A percentile compares a stretch with the other conserved stretches of the same genome.
phyloP scores from a whole-genome alignment of 2,888 invertebrate genomes.

The Dryococelus australis region DNA sequence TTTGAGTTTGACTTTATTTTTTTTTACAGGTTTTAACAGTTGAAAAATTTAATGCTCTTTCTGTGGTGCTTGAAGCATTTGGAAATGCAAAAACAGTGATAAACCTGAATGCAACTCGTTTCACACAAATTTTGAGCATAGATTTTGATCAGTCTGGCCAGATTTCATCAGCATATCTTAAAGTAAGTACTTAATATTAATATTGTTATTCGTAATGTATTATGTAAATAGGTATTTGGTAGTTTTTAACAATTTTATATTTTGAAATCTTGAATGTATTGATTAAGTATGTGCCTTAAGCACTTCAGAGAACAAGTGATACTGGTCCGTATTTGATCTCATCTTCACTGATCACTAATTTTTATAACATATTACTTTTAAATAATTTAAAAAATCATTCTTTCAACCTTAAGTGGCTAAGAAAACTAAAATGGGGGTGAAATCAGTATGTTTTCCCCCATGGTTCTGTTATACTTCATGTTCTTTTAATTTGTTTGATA shows the following conservation, averaged over 20 bases:
- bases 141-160: constrained; percentile 95
- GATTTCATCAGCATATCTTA: constrained; percentile 88
- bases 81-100: constrained; percentile 87
- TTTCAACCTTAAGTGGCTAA: too few relatives aligned
- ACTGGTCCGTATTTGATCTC: too few relatives aligned
- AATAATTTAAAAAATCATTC: too few relatives aligned
- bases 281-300: too few relatives aligned
- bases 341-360: too few relatives aligned
- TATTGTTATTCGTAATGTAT: too few relatives aligned
- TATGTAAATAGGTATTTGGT: background rate
- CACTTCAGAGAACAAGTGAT: too few relatives aligned
- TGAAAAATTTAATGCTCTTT: constrained; percentile 78
- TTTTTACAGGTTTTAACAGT: constrained; percentile 67
- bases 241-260: background rate
- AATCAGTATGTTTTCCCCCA: too few relatives aligned
- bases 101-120: constrained; percentile 88
- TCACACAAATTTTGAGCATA: constrained; percentile 89
- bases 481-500: too few relatives aligned
- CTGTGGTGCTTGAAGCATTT: constrained; percentile 87
- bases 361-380: too few relatives aligned
- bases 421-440: too few relatives aligned
- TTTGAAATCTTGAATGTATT: background rate
- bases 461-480: too few relatives aligned
- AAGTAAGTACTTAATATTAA: constrained; percentile 61
- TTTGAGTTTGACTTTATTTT: background rate